phyloP scores from a whole-genome alignment of 2,113 vertebrate genomes.

The Equus przewalskii region DNA sequence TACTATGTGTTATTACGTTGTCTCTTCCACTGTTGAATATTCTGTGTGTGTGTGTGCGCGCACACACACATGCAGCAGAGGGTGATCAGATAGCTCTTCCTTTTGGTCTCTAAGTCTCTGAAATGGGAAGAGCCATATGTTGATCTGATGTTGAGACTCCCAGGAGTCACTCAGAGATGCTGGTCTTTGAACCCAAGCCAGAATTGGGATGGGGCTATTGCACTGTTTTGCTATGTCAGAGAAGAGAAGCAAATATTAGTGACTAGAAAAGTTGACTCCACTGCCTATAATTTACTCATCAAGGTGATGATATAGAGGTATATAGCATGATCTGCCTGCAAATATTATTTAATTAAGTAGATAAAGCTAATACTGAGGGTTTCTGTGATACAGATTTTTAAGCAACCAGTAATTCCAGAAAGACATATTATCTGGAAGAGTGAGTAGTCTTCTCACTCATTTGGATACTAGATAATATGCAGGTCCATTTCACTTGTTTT shows the following conservation, averaged over 20 bases:
- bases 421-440: not conserved
- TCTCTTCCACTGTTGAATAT: not conserved
- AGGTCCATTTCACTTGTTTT: constrained; percentile 10
- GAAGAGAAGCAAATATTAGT: not conserved
- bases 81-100: not conserved
- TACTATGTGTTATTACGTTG: not conserved
- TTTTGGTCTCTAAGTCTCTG: not conserved
- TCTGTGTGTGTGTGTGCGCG: not conserved
- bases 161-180: not conserved
- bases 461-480: not conserved
- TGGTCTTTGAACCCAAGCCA: not conserved
- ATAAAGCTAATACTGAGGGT: not conserved
- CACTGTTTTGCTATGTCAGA: not conserved
- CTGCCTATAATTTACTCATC: not conserved
- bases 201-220: not conserved
- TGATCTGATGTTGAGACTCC: not conserved
- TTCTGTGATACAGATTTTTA: not conserved
- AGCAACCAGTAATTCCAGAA: not conserved
- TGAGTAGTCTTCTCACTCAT: not conserved
- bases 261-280: not conserved
- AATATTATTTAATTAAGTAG: not conserved
- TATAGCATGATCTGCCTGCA: not conserved
- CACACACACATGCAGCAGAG: rapidly evolving
- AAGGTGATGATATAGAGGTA: not conserved
- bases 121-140: not conserved